Evolutionary conservation across 2,797 vertebrate genomes (phyloP).

Genomic region (Zenarchopterus dispar): DNA sequence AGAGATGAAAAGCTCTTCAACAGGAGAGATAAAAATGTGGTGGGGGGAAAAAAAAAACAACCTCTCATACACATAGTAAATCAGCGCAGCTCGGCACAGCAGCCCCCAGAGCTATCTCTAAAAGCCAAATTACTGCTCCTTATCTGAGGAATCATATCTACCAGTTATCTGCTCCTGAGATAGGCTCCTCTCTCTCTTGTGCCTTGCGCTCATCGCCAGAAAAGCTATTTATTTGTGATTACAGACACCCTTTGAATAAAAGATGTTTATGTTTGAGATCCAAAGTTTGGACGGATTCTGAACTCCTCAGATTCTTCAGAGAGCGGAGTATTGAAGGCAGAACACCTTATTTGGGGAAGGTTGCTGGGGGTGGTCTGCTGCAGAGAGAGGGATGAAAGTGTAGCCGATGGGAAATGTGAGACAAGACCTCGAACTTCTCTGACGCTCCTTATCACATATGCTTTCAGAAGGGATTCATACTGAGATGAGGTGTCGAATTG

Average conservation of each 20-base stretch:
- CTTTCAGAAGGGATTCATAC: slow-evolving; percentile 72
- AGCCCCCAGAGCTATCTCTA: slow-evolving; percentile 92
- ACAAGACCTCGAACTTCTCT: slow-evolving; percentile 78
- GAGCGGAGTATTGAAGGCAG: slow-evolving; percentile 69
- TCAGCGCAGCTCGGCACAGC: slow-evolving; percentile 82
- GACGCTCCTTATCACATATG: slow-evolving; percentile 68
- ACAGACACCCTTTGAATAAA: slow-evolving; percentile 83
- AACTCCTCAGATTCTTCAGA: slow-evolving; percentile 77
- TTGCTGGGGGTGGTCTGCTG: slow-evolving; percentile 76
- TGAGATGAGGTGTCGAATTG: slow-evolving; percentile 78
- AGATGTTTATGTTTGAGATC: slow-evolving; percentile 80
- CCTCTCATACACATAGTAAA: slow-evolving; percentile 82
- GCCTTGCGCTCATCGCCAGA: slow-evolving; percentile 78
- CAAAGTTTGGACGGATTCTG: slow-evolving; percentile 77
- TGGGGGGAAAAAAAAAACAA: slow-evolving; percentile 68
- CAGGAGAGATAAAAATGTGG: slow-evolving; percentile 90
- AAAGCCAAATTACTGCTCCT: slow-evolving; percentile 92
- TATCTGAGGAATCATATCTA: slow-evolving; percentile 98
- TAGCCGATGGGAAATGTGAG: slow-evolving; percentile 80
- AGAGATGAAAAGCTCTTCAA: slow-evolving; percentile 89
- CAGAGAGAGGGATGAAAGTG: slow-evolving; percentile 79
- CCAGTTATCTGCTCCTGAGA: slow-evolving; percentile 87
- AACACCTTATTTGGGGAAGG: slow-evolving; percentile 77
- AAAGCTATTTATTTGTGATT: slow-evolving; percentile 85
- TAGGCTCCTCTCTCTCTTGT: slow-evolving; percentile 72